A percentile compares a stretch with the other conserved stretches of the same genome.
Conservation (phyloP, 2,797 vertebrate genomes). For the Monodelphis domestica region DNA sequence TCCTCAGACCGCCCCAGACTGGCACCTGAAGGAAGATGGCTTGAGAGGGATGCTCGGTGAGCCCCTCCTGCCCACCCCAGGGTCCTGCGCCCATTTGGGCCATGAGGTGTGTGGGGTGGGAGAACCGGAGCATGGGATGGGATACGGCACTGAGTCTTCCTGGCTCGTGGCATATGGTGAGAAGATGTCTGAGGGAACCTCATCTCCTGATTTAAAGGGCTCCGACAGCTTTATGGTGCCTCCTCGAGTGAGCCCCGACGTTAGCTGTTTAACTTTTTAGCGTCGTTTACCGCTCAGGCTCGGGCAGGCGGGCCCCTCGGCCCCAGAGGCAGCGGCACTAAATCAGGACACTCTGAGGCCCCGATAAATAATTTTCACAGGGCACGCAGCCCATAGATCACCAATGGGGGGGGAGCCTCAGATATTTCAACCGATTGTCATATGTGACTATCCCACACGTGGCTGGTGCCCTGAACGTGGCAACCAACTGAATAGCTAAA, state of each 20-base stretch:
- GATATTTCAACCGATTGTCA: conserved; percentile 83
- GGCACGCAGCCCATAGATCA: conserved; percentile 83
- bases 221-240: conserved; percentile 85
- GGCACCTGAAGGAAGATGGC: not conserved
- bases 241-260: conserved; percentile 83
- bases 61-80: not conserved
- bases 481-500: conserved; percentile 39
- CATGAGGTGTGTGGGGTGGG: not conserved
- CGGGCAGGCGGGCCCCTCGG: conserved; percentile 77
- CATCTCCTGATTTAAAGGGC: conserved; percentile 83
- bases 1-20: not conserved
- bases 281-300: conserved; percentile 80
- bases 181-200: conserved; percentile 82
- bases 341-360: conserved; percentile 83
- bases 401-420: conserved; percentile 71
- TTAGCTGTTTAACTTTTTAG: conserved; percentile 84
- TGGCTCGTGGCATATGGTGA: conserved; percentile 74
- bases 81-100: not conserved
- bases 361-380: conserved; percentile 85
- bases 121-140: not conserved
- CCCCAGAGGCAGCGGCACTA: conserved; percentile 84
- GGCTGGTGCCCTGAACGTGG: conserved; percentile 54
- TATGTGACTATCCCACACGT: conserved; percentile 73
- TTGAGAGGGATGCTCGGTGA: not conserved
- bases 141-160: conserved; percentile 1